A percentile compares a stretch with the other conserved stretches of the same genome.
phyloP scores from a whole-genome alignment of 1,140 invertebrate genomes.

The Stegodyphus mimosarum region DNA sequence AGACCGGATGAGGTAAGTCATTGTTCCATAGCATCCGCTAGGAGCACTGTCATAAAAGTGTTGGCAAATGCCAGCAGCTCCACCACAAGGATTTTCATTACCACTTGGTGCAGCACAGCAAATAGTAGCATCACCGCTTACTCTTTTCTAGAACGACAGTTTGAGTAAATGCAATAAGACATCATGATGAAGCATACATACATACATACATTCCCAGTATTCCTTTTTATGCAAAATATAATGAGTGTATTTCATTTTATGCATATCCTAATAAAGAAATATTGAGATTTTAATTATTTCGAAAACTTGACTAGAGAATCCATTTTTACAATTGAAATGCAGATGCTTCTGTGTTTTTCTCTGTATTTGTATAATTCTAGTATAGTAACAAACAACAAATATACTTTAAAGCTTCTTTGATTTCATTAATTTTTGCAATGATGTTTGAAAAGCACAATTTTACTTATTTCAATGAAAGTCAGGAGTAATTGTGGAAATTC shows the following conservation, averaged over 20 bases:
- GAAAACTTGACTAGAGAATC: no score
- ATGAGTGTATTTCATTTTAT: no score
- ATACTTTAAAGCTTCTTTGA: no score
- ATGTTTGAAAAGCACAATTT: neutral
- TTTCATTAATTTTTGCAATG: no score
- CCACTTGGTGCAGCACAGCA: constrained; percentile 85
- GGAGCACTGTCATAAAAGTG: constrained; percentile 98
- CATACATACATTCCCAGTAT: no score
- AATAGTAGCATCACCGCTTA: constrained; percentile 88
- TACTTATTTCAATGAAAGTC: neutral
- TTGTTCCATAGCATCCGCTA: constrained; percentile 95
- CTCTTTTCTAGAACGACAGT: constrained; percentile 75
- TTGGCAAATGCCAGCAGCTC: constrained; percentile 93
- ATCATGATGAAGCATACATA: neutral
- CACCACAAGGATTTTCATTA: constrained; percentile 80
- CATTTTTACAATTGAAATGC: no score
- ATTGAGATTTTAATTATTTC: no score
- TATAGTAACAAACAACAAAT: no score
- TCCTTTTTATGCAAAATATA: no score
- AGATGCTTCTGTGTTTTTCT: no score
- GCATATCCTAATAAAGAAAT: no score
- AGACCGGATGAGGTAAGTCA: constrained; percentile 95
- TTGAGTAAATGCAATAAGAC: neutral
- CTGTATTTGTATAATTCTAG: no score
- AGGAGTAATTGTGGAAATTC: neutral